Evolutionary conservation across 2,888 invertebrate species (phyloP).

Genomic region (Latheticus oryzae): DNA sequence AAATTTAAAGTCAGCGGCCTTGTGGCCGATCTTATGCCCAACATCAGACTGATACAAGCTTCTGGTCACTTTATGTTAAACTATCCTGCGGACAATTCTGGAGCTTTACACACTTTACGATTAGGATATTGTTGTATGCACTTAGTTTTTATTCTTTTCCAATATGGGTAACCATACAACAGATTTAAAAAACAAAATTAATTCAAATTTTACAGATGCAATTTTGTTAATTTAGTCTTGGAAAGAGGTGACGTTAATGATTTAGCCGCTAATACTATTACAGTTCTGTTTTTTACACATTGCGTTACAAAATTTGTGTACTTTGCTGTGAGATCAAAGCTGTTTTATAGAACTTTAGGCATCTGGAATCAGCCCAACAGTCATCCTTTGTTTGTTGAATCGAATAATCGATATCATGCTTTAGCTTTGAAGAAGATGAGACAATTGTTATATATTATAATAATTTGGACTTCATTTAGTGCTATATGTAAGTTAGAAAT

Average conservation of each 20-base stretch:
- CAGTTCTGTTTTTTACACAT: conserved; percentile 83
- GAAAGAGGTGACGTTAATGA: conserved; percentile 82
- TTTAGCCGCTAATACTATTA: conserved; percentile 81
- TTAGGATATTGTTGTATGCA: conserved; percentile 73
- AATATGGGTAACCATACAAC: conserved; percentile 68
- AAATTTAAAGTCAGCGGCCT: conserved; percentile 74
- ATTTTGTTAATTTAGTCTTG: conserved; percentile 76
- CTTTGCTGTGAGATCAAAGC: conserved; percentile 78
- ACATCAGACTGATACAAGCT: conserved; percentile 81
- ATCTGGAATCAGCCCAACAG: conserved; percentile 89
- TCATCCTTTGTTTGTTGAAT: conserved; percentile 86
- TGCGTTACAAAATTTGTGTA: conserved; percentile 79
- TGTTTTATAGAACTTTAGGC: conserved; percentile 81
- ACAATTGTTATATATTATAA: conserved; percentile 76
- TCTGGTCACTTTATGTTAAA: conserved; percentile 85
- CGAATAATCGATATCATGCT: conserved; percentile 78
- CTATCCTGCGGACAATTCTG: conserved; percentile 73
- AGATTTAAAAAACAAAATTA: too few relatives aligned
- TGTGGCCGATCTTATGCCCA: conserved; percentile 86
- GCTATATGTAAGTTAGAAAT: conserved; percentile 73
- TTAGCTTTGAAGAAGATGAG: conserved; percentile 81
- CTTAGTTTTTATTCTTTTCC: conserved; percentile 71
- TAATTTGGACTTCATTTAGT: conserved; percentile 71
- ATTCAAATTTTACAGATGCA: conserved; percentile 64
- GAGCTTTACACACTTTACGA: conserved; percentile 69